Evolutionary conservation across 92 coral and sea anemone species (phyloP), one percentile per base, ranked within the genome.

Genomic region (Porites cylindrica): DNA sequence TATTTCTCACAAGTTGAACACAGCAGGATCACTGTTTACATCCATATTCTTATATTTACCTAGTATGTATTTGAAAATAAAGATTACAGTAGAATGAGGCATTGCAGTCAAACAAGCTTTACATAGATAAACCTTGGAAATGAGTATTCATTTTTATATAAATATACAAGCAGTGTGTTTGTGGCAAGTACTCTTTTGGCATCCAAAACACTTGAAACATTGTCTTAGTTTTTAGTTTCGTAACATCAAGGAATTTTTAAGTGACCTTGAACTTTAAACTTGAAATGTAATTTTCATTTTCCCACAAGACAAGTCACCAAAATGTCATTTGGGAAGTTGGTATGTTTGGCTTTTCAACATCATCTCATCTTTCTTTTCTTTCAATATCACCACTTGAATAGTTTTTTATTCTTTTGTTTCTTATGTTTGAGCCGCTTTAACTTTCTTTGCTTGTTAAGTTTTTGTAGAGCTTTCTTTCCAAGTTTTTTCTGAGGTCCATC

Each of bases 361-460:
- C 61, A 56, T 56, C 61, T 13, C 16, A 56, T 10, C 61, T 56
- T 17, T 62, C 23, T n/a, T n/a, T 47, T 38, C 20, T 1, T 7
- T 66, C 74, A 18, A 43, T 17, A 64, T 86, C 88, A 92, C 94
- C 98, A 92, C 82, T 93, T 94, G 64, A 79, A 74, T 7, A 67
- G 78, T 77, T 94, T 94, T 81, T 89, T 83, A 63, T 78, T 73
- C 77, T 92, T 96, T 86, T 87, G 91, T 81, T 89, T 94, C 93
- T 96, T 96, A 77, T 88, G 81, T 51, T 81, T 81, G 50, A 94
- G 88, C 1, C 98, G 91, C 66, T 94, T 94, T 76, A 95, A 72
- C 60, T 70, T 81, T 80, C 51, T 88, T 80, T 77, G 89, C 73
- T 86, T 89, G 78, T 82, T 82, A 13, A 63, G 38, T 61, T 8